Conservation (phyloP, 2,888 invertebrate genomes). For the Melieria picta region DNA sequence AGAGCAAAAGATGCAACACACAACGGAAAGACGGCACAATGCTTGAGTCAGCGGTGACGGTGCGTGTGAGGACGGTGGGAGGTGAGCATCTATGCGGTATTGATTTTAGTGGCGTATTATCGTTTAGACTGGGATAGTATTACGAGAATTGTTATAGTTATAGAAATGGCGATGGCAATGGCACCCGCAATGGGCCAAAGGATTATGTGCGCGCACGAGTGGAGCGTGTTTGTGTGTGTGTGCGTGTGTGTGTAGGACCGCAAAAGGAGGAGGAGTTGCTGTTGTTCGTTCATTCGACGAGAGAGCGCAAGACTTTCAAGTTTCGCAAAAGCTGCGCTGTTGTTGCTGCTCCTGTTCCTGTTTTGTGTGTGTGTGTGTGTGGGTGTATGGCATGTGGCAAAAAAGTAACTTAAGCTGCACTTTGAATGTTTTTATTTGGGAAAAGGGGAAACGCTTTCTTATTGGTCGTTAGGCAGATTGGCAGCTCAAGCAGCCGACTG, state of each 20-base stretch:
- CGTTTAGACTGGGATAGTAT: slow-evolving; percentile 64
- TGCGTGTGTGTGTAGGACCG: background rate
- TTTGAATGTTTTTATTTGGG: slow-evolving; percentile 30
- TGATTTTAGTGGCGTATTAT: slow-evolving; percentile 66
- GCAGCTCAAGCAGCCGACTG: slow-evolving; percentile 5
- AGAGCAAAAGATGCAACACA: background rate
- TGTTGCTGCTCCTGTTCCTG: too few relatives aligned
- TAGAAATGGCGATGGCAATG: slow-evolving; percentile 54
- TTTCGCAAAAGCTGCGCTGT: background rate
- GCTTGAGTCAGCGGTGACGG: background rate
- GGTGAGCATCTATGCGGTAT: slow-evolving; percentile 48
- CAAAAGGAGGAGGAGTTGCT: slow-evolving; percentile 8
- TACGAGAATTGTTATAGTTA: slow-evolving; percentile 63
- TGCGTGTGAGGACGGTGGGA: background rate
- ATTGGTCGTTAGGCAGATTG: slow-evolving; percentile 50
- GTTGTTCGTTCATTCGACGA: background rate
- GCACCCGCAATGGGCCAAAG: slow-evolving; percentile 47
- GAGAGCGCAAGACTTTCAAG: slow-evolving; percentile 6
- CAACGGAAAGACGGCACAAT: slow-evolving; percentile 5
- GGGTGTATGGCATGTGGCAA: background rate
- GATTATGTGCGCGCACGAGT: slow-evolving; percentile 19
- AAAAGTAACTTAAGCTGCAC: slow-evolving; percentile 31
- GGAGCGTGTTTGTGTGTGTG: background rate
- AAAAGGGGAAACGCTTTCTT: slow-evolving; percentile 48
- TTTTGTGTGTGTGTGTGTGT: background rate